phyloP scores from a whole-genome alignment of 1,140 invertebrate species.

The Lasioglossum albipes region DNA sequence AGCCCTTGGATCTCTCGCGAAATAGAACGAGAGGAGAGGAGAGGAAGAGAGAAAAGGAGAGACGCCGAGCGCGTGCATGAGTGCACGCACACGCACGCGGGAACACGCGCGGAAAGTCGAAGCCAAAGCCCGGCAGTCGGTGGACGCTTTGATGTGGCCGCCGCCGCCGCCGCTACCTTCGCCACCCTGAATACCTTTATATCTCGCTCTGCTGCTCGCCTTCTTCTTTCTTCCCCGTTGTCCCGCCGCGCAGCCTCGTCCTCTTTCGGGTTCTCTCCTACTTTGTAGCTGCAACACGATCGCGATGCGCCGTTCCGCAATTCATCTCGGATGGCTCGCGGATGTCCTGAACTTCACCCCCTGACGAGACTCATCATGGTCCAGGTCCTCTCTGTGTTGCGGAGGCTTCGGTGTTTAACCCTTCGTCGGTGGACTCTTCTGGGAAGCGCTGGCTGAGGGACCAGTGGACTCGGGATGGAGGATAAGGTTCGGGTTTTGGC shows the following conservation, averaged over 20 bases:
- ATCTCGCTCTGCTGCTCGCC: constrained; percentile 46
- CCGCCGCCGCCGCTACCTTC: constrained; percentile 63
- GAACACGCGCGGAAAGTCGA: constrained; percentile 55
- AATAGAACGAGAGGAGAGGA: no score
- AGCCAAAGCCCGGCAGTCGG: constrained; percentile 70
- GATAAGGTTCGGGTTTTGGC: no score
- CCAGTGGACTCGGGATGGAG: no score
- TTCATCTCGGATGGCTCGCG: constrained; percentile 42
- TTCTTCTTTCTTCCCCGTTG: constrained; percentile 42
- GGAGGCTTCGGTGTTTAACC: no score
- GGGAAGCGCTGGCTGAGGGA: no score
- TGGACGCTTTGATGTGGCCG: constrained; percentile 75
- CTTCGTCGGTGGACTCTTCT: no score
- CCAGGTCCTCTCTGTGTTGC: not conserved
- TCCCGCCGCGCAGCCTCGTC: not conserved
- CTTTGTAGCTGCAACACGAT: constrained; percentile 27
- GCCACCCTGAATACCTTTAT: constrained; percentile 72
- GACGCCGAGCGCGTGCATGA: constrained; percentile 24
- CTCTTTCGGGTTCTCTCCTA: constrained; percentile 19
- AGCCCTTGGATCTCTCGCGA: constrained; percentile 52
- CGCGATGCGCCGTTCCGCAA: constrained; percentile 38
- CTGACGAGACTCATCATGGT: constrained; percentile 8
- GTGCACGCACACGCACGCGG: constrained; percentile 47
- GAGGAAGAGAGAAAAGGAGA: not conserved
- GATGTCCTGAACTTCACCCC: constrained; percentile 34